Base-by-base conservation (phyloP, 2,113 vertebrate species). In the Acinonyx jubatus region DNA sequence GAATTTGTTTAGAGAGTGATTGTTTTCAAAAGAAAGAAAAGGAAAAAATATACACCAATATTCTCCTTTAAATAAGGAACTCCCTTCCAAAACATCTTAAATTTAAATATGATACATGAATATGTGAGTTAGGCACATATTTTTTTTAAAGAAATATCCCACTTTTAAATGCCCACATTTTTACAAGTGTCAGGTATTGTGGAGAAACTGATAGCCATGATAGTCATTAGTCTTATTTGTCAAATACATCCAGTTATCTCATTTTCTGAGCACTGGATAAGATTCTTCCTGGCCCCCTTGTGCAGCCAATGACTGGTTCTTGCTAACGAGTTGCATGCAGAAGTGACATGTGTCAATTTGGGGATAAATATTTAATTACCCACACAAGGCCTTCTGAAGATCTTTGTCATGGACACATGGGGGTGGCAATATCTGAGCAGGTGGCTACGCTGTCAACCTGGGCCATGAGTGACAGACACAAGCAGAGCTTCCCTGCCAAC, bases 21-120 rank as follows among this genome's bases (percentile, higher is more conserved):
- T 73, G 19, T 68, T 69, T 52, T 84, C 63, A n/a, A 76, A 61
- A 95, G 80, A 95, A 84, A 76, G 55, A 74, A 29, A 63, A n/a
- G 9, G 31, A 13, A 83, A 61, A 87, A 55, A 7, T 15, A 66
- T 41, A 65, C 31, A 50, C 15, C 5, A 7, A n/a, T 36, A 69
- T 80, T 90, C 14, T 45, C 81, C 14, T 90, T 91, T 86, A 89
- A 68, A 68, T 41, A 78, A 93, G 25, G 7, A 61, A 29, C 19
- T 11, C 23, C 21, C 57, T 61, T 61, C 15, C 2, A 3, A 33
- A 55, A 45, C 0, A 94, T 55, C 87, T 96, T 66, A 57, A 66
- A 73, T 33, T 85, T 82, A 74, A 92, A 45, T 65, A 7, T 31
- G 27, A 73, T 29, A 33, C 4, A 48, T 33, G 16, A 69, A 41